Base-by-base conservation (phyloP, 2,797 vertebrate species). In the Peromyscus nudipes region DNA sequence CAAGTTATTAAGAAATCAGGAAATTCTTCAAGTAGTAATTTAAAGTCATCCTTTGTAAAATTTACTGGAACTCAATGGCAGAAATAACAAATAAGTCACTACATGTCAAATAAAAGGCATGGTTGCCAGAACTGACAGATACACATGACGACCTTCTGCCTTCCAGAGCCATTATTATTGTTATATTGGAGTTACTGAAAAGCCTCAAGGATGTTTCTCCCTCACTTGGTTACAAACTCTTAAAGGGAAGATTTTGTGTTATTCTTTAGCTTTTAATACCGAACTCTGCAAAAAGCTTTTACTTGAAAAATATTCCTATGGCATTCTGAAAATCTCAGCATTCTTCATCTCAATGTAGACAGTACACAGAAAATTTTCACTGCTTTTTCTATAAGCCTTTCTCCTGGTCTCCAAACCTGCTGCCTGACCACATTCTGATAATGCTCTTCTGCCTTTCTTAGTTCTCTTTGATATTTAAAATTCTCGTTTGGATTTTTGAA, bases 11-110 rank as follows among this genome's bases (percentile, higher is more conserved):
- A 92, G 16, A 94, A 65, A 16, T 55, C 60, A 80, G 23, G 1
- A 98, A 83, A 62, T 46, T 87, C 31, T 83, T 94, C 87, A 67
- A 11, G 40, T 25, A 91, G 29, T n/a, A 43, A 65, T 80, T 81
- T 17, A 0, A 77, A 85, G 57, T 64, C 0, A 73, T 64, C 9
- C 52, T 31, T 52, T 67, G 49, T 69, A 96, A 84, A 94, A 91
- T 93, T 88, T 91, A 23, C 79, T 89, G 76, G 4, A 69, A 86
- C 2, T 57, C 25, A 60, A 0, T 86, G 52, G 83, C 25, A 82
- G 95, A 93, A 91, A 37, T 37, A 83, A 49, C 31, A 95, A 89
- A n/a, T 87, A 37, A 77, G 2, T 46, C 34, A 71, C 84, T 52
- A 12, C 0, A 9, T 40, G 64, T 49, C 17, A 89, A 92, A 60